phyloP scores from a whole-genome alignment of 2,797 vertebrate species.

The Dendrocincla fuliginosa region DNA sequence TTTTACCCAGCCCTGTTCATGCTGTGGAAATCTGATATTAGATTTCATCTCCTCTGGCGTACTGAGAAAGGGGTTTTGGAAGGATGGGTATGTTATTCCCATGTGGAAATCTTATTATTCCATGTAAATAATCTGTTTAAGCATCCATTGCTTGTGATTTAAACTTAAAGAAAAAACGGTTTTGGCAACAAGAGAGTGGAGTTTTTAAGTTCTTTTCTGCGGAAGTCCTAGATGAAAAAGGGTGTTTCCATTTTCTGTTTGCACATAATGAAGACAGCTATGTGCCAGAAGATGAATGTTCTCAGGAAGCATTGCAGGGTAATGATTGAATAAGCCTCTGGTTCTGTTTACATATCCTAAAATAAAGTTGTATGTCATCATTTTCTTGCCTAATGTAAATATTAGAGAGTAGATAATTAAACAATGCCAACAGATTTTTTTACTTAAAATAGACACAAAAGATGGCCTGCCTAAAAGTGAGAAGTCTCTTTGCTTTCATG shows the following conservation, averaged over 20 bases:
- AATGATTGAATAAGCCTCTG: neutral
- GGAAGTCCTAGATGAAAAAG: neutral
- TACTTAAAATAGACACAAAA: neutral
- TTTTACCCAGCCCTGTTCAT: neutral
- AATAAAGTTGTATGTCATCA: conserved; percentile 41
- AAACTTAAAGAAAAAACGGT: neutral
- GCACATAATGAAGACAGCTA: neutral
- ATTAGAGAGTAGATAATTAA: conserved; percentile 15
- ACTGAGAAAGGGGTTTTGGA: neutral
- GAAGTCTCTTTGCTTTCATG: neutral
- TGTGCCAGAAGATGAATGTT: conserved; percentile 13
- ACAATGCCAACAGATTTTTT: neutral
- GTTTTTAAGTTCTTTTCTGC: neutral
- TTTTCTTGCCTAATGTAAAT: conserved; percentile 41
- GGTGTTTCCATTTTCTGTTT: conserved; percentile 20
- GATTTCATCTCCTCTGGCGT: neutral
- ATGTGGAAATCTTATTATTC: neutral
- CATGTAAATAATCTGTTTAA: neutral
- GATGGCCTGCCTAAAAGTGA: neutral
- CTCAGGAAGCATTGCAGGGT: neutral
- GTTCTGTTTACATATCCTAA: conserved; percentile 44
- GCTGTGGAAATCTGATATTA: neutral
- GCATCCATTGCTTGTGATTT: neutral
- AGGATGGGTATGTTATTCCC: neutral
- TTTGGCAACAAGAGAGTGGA: neutral